Percentiles rank a stretch among this genome's conserved stretches.
These are phyloP conservation scores for Deroptyus accipitrinus DNA, from an alignment of 2,113 vertebrate genomes.

Conservation along the genomic window DNA sequence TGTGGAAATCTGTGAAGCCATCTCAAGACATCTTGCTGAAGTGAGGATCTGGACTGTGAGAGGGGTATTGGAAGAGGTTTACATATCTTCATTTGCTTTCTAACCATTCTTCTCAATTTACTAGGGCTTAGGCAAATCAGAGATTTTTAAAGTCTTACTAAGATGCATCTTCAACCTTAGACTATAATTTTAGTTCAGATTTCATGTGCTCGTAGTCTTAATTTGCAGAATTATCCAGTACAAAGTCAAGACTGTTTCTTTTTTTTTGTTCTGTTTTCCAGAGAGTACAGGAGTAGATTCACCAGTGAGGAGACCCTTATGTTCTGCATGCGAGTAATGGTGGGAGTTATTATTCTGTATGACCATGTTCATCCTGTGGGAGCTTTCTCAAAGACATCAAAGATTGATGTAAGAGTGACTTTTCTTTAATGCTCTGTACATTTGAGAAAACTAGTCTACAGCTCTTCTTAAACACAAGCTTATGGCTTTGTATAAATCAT, in stretches of 20 bases:
- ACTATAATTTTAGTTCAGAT: not conserved
- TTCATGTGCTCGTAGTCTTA: rapidly evolving
- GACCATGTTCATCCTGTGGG: constrained; percentile 97
- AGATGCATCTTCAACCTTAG: not conserved
- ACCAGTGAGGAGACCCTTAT: constrained; percentile 93
- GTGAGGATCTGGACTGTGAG: not conserved
- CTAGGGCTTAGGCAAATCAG: not conserved
- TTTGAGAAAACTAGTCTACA: not conserved
- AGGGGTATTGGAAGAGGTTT: not conserved
- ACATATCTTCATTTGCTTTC: not conserved
- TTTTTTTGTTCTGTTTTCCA: constrained; percentile 59
- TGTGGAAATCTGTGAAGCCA: not conserved
- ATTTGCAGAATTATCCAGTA: not conserved
- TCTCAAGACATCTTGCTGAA: not conserved
- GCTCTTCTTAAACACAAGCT: not conserved
- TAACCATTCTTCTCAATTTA: not conserved
- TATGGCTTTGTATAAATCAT: not conserved
- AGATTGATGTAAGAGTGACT: constrained; percentile 89
- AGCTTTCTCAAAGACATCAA: constrained; percentile 97
- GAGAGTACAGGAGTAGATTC: constrained; percentile 94
- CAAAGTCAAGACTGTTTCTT: not conserved
- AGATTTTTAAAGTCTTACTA: not conserved
- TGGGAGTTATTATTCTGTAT: constrained; percentile 97
- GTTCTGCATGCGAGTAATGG: constrained; percentile 99
- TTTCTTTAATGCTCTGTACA: not conserved